Evolutionary conservation across 1,140 invertebrate species (phyloP), one percentile per base, ranked within the genome.

Genomic region (Ericerus pela): DNA sequence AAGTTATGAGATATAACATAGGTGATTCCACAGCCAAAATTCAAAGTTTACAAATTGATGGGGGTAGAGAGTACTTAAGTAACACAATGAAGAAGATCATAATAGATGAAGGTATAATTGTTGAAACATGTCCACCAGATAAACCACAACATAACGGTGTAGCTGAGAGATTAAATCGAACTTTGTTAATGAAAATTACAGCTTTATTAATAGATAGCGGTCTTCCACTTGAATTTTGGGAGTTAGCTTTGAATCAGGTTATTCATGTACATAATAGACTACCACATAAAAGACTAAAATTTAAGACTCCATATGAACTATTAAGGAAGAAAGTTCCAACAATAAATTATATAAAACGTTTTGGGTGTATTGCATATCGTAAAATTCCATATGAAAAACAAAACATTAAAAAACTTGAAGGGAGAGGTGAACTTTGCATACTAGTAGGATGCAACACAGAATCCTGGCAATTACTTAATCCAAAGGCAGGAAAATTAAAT

Each of bases 61-160:
- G 73, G 62, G 72, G 70, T 2, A 62, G 24, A 14, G 71, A 73
- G 59, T 72, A 69, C 60, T 24, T 62, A 0, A 70, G 63, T 53
- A 58, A 60, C 12, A 53, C 62, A 1, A 67, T 73, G 55, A 58
- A 65, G 27, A 28, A 58, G 2, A 70, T 60, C 27, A 56, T 70
- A 1, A 61, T 58, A n/a, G 58, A 59, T 5, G 24, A 51, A 12
- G 67, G 69, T 2, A 72, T 73, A 5, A 22, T 22, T 4, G 64
- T 63, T 51, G 58, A 68, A 41, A 52, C 57, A 20, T 65, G 67
- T 8, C 62, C 64, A 14, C 58, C 65, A 1, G 63, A 67, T 53
- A 65, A 62, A 11, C 65, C 68, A 0, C 43, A 71, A 53, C 63
- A 66, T 38, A 71, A 72, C 59, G 68, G 69, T 1, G 55, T 63